Percentiles rank a stretch among this genome's conserved stretches.
phyloP scores from a whole-genome alignment of 2,888 invertebrate genomes.

The Aphidoletes aphidimyza region DNA sequence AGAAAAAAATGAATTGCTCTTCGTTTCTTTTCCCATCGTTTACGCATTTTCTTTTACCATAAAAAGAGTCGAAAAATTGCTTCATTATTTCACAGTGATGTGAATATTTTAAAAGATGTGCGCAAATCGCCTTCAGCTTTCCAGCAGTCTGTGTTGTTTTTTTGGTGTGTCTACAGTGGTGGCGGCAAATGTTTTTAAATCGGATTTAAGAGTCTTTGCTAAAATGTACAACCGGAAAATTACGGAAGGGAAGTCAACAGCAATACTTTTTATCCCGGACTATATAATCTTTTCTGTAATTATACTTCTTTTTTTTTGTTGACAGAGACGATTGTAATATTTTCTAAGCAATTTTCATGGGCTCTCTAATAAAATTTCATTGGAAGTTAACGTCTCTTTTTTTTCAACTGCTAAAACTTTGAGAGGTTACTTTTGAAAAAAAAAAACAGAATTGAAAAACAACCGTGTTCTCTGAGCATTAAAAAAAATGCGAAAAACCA shows the following conservation, averaged over 20 bases:
- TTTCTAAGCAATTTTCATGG: not conserved
- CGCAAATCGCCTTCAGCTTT: not conserved
- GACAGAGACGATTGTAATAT: not conserved
- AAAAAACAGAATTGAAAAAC: no score
- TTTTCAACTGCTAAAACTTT: no score
- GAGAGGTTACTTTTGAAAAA: not conserved
- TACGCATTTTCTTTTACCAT: not conserved
- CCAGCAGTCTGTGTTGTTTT: not conserved
- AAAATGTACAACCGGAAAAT: slow-evolving; percentile 11
- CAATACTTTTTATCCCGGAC: not conserved
- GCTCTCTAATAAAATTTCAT: not conserved
- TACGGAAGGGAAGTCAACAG: not conserved
- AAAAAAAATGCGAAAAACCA: slow-evolving; percentile 26
- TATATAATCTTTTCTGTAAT: not conserved
- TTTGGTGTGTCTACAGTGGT: not conserved
- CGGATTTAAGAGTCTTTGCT: not conserved
- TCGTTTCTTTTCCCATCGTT: not conserved
- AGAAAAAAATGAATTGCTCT: not conserved
- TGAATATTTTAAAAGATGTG: slow-evolving; percentile 29
- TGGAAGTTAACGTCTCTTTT: not conserved
- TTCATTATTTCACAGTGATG: slow-evolving; percentile 5
- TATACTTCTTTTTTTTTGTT: not conserved
- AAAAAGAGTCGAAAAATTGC: slow-evolving; percentile 1
- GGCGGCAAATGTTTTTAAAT: not conserved
- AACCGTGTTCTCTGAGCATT: not conserved